Conservation (phyloP, 2,113 vertebrate species). For the Oplegnathus fasciatus region DNA sequence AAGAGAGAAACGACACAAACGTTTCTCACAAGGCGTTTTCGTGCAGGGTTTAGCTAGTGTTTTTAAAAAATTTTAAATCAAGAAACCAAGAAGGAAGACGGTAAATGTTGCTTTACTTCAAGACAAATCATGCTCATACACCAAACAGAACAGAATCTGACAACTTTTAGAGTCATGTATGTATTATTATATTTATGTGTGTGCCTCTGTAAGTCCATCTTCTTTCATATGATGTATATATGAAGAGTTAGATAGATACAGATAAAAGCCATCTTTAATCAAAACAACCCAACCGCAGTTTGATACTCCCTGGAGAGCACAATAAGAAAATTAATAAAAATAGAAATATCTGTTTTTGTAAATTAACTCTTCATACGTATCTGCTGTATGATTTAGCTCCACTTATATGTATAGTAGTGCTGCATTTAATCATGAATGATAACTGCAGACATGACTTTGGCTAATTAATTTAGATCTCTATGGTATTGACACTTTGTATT, state of each 20-base stretch:
- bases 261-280: no score
- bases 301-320: no score
- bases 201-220: not conserved
- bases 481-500: no score
- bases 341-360: no score
- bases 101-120: not conserved
- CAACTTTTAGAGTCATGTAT: not conserved
- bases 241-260: no score
- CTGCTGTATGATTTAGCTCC: not conserved
- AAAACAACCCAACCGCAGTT: no score
- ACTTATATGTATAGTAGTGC: no score
- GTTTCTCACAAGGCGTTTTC: not conserved
- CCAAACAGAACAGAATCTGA: not conserved
- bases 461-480: no score
- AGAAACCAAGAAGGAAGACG: not conserved
- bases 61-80: not conserved
- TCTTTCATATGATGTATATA: not conserved
- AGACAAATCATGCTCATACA: not conserved
- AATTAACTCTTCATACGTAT: no score
- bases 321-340: no score
- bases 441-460: no score
- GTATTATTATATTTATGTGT: not conserved
- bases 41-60: not conserved
- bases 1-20: not conserved
- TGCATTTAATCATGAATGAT: not conserved